Conservation (phyloP, 2,888 invertebrate genomes). For the Lymantria dispar region DNA sequence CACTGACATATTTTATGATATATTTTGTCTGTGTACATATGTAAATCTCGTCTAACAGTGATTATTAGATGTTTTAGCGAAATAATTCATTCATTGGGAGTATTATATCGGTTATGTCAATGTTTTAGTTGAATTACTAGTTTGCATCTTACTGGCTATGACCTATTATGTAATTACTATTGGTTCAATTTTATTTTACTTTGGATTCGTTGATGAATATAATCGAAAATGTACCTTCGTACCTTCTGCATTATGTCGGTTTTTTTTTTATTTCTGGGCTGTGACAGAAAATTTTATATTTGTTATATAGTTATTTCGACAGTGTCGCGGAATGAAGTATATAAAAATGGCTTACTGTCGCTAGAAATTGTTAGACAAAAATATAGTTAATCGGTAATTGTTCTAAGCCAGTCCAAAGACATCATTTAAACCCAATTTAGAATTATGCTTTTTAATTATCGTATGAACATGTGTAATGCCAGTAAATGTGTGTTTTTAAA, state of each 20-base stretch:
- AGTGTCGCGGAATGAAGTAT: background rate
- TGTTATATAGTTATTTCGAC: background rate
- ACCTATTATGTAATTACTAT: conserved; percentile 14
- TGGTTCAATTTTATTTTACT: conserved; percentile 29
- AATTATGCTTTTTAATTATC: conserved; percentile 12
- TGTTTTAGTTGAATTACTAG: conserved; percentile 20
- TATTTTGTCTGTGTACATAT: conserved; percentile 62
- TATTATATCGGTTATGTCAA: conserved; percentile 17
- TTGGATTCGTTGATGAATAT: background rate
- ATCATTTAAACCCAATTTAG: conserved; percentile 20
- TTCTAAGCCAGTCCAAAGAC: conserved; percentile 27
- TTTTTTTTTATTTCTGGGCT: background rate
- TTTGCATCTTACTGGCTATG: conserved; percentile 12
- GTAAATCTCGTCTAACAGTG: conserved; percentile 60
- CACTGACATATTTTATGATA: conserved; percentile 52
- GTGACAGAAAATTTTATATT: background rate
- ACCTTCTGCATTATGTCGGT: background rate
- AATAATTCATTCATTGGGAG: conserved; percentile 22
- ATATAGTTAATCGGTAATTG: background rate
- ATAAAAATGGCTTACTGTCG: background rate
- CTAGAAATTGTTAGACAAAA: conserved; percentile 8
- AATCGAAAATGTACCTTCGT: background rate
- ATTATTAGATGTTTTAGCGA: conserved; percentile 29
- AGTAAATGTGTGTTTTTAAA: conserved; percentile 20
- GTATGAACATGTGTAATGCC: conserved; percentile 12